Evolutionary conservation across 2,888 invertebrate species (phyloP).

Genomic region (Eubasilissa splendida): DNA sequence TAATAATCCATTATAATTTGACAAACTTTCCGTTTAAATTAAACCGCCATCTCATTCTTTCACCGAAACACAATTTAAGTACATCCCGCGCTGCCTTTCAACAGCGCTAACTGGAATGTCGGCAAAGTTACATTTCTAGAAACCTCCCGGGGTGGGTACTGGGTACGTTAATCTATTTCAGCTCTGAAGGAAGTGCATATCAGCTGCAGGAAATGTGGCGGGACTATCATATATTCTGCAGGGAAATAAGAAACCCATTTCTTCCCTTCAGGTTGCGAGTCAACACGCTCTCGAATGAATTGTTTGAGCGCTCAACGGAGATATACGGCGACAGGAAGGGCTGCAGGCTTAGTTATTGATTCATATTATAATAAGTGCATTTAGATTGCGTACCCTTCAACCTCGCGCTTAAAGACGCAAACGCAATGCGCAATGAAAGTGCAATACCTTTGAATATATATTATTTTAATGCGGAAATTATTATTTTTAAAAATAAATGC

Average conservation of each 20-base stretch:
- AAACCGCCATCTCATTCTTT: background rate
- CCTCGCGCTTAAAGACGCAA: no score
- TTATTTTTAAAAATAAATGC: no score
- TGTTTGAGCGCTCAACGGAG: background rate
- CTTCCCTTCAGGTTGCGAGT: constrained; percentile 30
- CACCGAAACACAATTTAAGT: constrained; percentile 17
- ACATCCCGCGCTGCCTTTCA: constrained; percentile 21
- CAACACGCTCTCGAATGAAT: constrained; percentile 24
- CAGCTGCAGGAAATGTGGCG: constrained; percentile 26
- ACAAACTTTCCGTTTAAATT: no score
- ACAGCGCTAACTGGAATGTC: constrained; percentile 37
- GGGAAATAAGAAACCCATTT: constrained; percentile 47
- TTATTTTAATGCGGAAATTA: no score
- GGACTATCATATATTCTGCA: constrained; percentile 30
- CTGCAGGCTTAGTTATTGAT: no score
- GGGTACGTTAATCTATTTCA: constrained; percentile 47
- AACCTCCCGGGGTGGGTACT: constrained; percentile 6
- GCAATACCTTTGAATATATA: no score
- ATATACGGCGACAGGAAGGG: background rate
- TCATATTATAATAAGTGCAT: no score
- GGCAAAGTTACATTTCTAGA: constrained; percentile 27
- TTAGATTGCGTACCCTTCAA: no score
- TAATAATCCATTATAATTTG: no score
- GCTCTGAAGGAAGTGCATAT: constrained; percentile 45
- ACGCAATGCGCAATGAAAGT: no score